A percentile compares a stretch with the other conserved stretches of the same genome.
These are phyloP conservation scores for Fistularia commersonii DNA, from an alignment of 2,797 vertebrate genomes.

Conservation along the genomic window DNA sequence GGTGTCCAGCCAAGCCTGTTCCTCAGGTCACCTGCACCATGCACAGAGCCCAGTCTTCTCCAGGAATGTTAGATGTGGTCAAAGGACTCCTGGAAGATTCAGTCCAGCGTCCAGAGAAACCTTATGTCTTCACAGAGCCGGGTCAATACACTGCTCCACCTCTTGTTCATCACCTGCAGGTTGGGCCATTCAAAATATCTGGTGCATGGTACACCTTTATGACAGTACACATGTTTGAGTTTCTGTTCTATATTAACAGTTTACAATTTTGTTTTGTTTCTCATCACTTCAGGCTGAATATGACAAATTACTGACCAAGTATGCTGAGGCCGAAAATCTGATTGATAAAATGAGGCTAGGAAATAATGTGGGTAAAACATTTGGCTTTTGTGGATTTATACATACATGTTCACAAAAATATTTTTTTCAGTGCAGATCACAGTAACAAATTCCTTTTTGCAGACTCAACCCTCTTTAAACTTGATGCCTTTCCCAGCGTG, in stretches of 20 bases:
- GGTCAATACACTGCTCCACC: slow-evolving; percentile 44
- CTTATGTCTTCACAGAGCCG: slow-evolving; percentile 50
- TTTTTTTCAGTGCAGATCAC: neutral
- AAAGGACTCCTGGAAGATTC: slow-evolving; percentile 77
- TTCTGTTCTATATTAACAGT: too few species aligned
- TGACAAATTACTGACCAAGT: slow-evolving; percentile 71
- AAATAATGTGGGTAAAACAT: slow-evolving; percentile 49
- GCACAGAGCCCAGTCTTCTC: slow-evolving; percentile 66
- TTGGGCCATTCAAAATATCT: slow-evolving; percentile 20
- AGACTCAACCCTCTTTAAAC: slow-evolving; percentile 43
- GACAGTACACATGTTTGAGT: neutral
- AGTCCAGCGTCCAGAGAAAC: slow-evolving; percentile 44
- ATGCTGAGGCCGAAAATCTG: slow-evolving; percentile 69
- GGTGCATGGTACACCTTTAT: neutral
- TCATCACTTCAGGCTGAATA: slow-evolving; percentile 66
- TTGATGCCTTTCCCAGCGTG: slow-evolving; percentile 9
- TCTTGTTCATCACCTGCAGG: slow-evolving; percentile 70
- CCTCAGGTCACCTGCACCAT: slow-evolving; percentile 40
- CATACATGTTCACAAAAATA: neutral
- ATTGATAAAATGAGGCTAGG: slow-evolving; percentile 67
- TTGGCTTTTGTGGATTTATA: too few species aligned
- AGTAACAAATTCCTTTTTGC: slow-evolving; percentile 14
- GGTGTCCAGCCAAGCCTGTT: slow-evolving; percentile 29
- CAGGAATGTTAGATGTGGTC: slow-evolving; percentile 64
- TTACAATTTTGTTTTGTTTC: neutral